phyloP scores from a whole-genome alignment of 2,797 vertebrate species.

The Betta splendens region DNA sequence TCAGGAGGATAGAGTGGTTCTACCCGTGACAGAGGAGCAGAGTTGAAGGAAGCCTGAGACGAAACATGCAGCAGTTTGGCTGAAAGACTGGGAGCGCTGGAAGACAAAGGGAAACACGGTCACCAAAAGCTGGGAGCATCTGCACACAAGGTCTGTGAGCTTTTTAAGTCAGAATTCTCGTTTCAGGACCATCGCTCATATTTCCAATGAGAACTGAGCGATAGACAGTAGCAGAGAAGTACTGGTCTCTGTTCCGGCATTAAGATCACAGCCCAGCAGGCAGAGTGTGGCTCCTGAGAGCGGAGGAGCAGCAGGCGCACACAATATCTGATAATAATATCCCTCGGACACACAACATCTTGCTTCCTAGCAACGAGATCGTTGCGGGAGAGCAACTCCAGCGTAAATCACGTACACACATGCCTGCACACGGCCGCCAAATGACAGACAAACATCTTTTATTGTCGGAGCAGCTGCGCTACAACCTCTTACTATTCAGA shows the following conservation, averaged over 20 bases:
- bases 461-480: constrained; percentile 10
- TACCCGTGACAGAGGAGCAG: constrained; percentile 58
- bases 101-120: constrained; percentile 37
- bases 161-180: too few species aligned
- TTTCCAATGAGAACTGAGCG: constrained; percentile 8
- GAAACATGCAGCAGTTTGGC: constrained; percentile 72
- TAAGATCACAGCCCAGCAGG: constrained; percentile 61
- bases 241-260: constrained; percentile 12
- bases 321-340: constrained; percentile 72
- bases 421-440: neutral
- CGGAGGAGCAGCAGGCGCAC: constrained; percentile 38
- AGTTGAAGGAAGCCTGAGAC: constrained; percentile 25
- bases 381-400: constrained; percentile 30
- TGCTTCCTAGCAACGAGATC: constrained; percentile 74
- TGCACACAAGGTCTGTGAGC: constrained; percentile 52
- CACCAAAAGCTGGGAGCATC: constrained; percentile 14
- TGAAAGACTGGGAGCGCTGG: constrained; percentile 34
- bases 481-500: constrained; percentile 6
- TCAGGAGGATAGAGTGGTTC: constrained; percentile 67
- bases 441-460: constrained; percentile 7
- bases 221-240: constrained; percentile 18
- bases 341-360: constrained; percentile 49
- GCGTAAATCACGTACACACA: constrained; percentile 11
- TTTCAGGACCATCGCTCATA: too few species aligned
- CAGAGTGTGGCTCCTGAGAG: constrained; percentile 43